Evolutionary conservation across 2,888 invertebrate genomes (phyloP), one percentile per base, ranked within the genome.

Genomic region (Chydorus sphaericus): DNA sequence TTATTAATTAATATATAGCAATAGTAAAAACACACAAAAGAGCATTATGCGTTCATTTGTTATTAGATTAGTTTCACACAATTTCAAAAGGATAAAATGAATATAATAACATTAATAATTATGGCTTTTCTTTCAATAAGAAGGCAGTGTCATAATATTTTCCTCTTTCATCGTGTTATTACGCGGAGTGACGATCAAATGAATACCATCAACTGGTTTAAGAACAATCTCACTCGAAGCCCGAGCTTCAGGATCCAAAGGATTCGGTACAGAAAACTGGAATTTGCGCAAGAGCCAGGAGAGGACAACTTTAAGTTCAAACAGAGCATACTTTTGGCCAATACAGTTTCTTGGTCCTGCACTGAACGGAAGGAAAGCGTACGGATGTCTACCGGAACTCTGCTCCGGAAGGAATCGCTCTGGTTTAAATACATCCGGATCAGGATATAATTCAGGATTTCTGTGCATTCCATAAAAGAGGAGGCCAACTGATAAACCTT

Each of bases 401-500:
- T 63, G 65, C 2, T 63, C 62, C 5, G 66, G 67, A 18, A 33
- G n/a, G 62, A 77, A 77, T 33, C 77, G 66, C 58, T 76, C 75
- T 0, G 77, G 77, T 54, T 70, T 68, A 63, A 72, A 77, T 6
- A 57, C 62, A 4, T 74, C 69, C 0, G 77, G 76, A 8, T 76
- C 69, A 0, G 74, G 69, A 61, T 72, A 77, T 59, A 69, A 65
- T n/a, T 69, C 65, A 0, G 69, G 66, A 62, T 76, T 72, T n/a
- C 71, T 67, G 59, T 77, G 76, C 16, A 73, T 64, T 2, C 68
- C 61, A 49, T 68, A 70, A 1, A 68, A 36, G 33, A 33, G 52
- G 8, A 87, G 77, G 2, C 80, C 68, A 5, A 84, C 75, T 0
- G 84, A 85, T 2, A 79, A 72, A 16, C 81, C 82, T 14, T 77